Evolutionary conservation across 1,140 invertebrate genomes (phyloP).

Genomic region (Drosophila dunni): DNA sequence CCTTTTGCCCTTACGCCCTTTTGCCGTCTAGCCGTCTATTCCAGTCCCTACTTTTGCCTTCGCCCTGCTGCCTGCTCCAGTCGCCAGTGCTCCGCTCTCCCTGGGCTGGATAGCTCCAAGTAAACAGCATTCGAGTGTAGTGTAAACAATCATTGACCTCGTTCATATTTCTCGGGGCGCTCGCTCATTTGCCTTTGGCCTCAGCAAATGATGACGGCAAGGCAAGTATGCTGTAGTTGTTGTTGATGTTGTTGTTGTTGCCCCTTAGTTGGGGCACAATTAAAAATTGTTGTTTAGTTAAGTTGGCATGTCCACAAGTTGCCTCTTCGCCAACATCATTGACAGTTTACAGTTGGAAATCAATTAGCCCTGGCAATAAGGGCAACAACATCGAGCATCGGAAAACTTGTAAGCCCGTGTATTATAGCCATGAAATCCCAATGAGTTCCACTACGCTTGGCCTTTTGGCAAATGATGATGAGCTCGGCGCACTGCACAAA

Average conservation of each 20-base stretch:
- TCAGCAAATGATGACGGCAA: slow-evolving; percentile 37
- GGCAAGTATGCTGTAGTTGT: background rate
- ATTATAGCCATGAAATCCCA: slow-evolving; percentile 40
- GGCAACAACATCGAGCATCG: background rate
- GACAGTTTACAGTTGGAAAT: slow-evolving; percentile 55
- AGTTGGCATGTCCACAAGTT: slow-evolving; percentile 26
- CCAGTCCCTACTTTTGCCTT: background rate
- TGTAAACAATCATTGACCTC: slow-evolving; percentile 84
- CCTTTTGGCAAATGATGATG: slow-evolving; percentile 63
- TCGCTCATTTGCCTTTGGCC: slow-evolving; percentile 76
- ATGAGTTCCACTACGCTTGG: slow-evolving; percentile 30
- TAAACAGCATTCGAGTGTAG: slow-evolving; percentile 81
- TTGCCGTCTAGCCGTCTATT: slow-evolving; percentile 21
- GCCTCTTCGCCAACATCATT: slow-evolving; percentile 21
- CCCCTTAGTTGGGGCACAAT: slow-evolving; percentile 61
- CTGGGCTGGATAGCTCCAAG: slow-evolving; percentile 39
- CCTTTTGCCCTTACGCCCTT: slow-evolving; percentile 7
- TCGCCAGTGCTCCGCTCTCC: background rate
- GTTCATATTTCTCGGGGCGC: slow-evolving; percentile 74
- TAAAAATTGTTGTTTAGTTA: slow-evolving; percentile 60
- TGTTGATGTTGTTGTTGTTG: too few relatives aligned
- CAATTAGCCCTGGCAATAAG: slow-evolving; percentile 54
- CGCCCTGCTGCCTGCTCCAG: background rate
- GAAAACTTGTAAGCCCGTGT: slow-evolving; percentile 21
- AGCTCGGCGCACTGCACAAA: slow-evolving; percentile 37